Percentiles rank a stretch among this genome's conserved stretches.
These are phyloP conservation scores for Pocillopora damicornis DNA, from an alignment of 64 coral and sea anemone species.

Conservation along the genomic window DNA sequence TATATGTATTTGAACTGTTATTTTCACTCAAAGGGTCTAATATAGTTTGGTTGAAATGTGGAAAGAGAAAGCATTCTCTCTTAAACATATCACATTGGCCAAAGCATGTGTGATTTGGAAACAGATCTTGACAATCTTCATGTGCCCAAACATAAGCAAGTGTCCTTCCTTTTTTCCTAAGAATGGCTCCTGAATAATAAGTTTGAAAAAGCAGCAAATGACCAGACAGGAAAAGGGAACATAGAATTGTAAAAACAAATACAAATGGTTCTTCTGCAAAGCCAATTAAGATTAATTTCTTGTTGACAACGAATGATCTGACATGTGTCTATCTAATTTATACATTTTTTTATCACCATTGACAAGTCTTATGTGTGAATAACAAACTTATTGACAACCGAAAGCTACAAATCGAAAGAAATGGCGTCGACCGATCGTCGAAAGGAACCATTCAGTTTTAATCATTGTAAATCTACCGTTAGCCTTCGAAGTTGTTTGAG, in stretches of 20 bases:
- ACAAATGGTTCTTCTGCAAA: background rate
- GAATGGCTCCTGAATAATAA: too few relatives aligned
- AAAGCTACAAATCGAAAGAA: background rate
- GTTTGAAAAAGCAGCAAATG: too few relatives aligned
- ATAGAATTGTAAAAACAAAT: background rate
- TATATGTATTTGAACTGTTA: too few relatives aligned
- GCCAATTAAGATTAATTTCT: background rate
- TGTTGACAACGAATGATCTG: background rate
- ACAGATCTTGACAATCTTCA: background rate
- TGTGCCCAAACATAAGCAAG: background rate
- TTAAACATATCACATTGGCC: background rate
- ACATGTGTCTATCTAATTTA: background rate
- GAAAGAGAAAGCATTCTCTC: background rate
- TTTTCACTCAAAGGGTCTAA: background rate
- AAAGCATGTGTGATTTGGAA: background rate
- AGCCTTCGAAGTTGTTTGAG: background rate
- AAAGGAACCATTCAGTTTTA: background rate
- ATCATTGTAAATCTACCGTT: background rate
- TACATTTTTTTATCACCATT: background rate
- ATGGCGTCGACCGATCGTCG: too few relatives aligned
- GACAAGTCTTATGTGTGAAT: slow-evolving; percentile 8
- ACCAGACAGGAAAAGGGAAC: too few relatives aligned
- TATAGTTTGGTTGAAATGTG: background rate
- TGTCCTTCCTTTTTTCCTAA: too few relatives aligned
- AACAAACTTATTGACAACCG: slow-evolving; percentile 12